Base-by-base conservation (phyloP, 2,888 invertebrate species). In the Caenorhabditis sinica region DNA sequence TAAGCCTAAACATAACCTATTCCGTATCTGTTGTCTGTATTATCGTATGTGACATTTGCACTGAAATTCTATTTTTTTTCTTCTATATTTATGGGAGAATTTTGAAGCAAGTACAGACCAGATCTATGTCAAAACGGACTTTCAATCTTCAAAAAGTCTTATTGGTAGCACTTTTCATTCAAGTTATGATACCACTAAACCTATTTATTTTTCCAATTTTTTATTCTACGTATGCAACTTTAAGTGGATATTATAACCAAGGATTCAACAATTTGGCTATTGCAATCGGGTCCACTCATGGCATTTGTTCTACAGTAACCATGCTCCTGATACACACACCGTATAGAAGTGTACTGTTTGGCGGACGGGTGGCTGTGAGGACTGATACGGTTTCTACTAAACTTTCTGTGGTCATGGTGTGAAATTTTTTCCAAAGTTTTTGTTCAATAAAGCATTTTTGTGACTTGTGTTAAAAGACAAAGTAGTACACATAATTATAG, bases 261-360 rank as follows among this genome's bases (percentile, higher is more conserved):
- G 72, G 63, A 33, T 51, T n/a, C 33, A 80, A 80, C 28, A 80
- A 80, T 30, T 43, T 80, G 45, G 51, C 72, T 9, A 45, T 80
- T 11, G 45, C 65, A 8, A 40, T 45, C 3, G 58, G 56, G 6
- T 72, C 71, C 9, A 36, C 58, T 30, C 79, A 80, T 45, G 79
- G 79, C 30, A 72, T 72, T 2, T 53, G 43, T 9, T 56, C 71
- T 30, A 72, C 72, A 1, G 33, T 66, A 36, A 58, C 65, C 13
- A 80, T 80, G 79, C 36, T 80, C 13, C 58, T 80, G 0, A 63
- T 80, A 8, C 79, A 80, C n/a, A 45, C 61, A n/a, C 72, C 79
- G 4, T 80, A 71, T 58, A 17, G 76, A 25, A 75, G 25, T 23
- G 28, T 43, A 1, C 17, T 66, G 2, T 45, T 66, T 23, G 40